Conservation (phyloP, 2,888 invertebrate species). For the Frankliniella intonsa region DNA sequence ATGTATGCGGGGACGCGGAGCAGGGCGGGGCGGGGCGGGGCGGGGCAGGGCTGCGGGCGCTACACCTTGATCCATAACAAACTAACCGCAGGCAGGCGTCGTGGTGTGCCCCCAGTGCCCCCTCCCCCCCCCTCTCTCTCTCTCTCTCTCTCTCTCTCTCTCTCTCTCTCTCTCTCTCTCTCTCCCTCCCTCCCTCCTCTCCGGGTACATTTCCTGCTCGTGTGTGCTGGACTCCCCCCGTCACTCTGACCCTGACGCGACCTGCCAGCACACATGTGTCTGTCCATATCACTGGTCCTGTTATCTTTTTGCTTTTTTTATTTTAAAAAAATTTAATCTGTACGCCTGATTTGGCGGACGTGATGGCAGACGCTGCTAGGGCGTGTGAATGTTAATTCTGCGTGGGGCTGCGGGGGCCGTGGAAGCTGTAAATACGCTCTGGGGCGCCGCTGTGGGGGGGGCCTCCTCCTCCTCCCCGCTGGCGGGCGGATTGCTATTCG, state of each 20-base stretch:
- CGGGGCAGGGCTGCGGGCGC: background rate
- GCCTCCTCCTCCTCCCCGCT: too few relatives aligned
- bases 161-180: background rate
- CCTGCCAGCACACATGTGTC: too few relatives aligned
- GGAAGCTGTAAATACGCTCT: background rate
- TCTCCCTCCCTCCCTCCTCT: too few relatives aligned
- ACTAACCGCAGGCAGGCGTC: background rate
- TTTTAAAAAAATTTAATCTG: too few relatives aligned
- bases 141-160: background rate
- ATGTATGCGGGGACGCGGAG: background rate
- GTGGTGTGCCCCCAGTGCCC: background rate
- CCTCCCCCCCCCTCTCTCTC: background rate
- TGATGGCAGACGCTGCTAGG: background rate
- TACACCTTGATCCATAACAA: constrained; percentile 20
- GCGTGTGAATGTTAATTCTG: background rate
- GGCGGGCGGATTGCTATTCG: constrained; percentile 20
- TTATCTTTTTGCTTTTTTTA: too few relatives aligned
- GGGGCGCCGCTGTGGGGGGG: background rate
- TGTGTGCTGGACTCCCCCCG: too few relatives aligned
- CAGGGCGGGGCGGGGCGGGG: background rate
- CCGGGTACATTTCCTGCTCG: too few relatives aligned
- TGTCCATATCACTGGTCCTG: too few relatives aligned
- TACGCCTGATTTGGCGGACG: too few relatives aligned
- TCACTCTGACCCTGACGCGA: too few relatives aligned
- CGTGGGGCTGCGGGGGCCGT: background rate